These are phyloP conservation scores for Myodes glareolus DNA, from an alignment of 2,113 vertebrate species.

Conservation along the genomic window DNA sequence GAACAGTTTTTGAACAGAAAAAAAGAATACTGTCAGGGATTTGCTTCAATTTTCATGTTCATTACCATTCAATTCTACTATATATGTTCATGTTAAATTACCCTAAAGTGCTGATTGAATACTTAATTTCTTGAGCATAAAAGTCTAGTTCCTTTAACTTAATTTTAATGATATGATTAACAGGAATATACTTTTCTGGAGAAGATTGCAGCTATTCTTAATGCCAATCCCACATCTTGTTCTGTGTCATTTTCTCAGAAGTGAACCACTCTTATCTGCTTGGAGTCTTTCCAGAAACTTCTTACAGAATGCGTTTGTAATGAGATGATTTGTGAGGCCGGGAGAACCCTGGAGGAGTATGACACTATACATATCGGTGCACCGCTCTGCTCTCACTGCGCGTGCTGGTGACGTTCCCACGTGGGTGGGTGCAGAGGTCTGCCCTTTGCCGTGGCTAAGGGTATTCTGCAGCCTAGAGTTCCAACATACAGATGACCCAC, in stretches of 20 bases:
- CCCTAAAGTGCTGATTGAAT: not conserved
- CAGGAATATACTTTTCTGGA: not conserved
- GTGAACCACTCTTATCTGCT: not conserved
- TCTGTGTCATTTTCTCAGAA: not conserved
- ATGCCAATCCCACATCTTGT: not conserved
- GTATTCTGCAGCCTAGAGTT: not conserved
- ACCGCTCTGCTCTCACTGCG: not conserved
- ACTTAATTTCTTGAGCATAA: not conserved
- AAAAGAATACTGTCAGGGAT: not conserved
- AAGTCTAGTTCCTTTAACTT: not conserved
- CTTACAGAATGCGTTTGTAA: not conserved
- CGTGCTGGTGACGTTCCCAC: not conserved
- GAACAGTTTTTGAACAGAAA: slow-evolving; percentile 14
- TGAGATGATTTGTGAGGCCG: not conserved
- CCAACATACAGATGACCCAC: not conserved
- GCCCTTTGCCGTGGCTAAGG: not conserved
- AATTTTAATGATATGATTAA: slow-evolving; percentile 17
- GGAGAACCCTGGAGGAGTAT: not conserved
- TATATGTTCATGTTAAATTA: not conserved
- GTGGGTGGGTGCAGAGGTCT: not conserved
- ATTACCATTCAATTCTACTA: slow-evolving; percentile 10
- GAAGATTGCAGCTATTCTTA: not conserved
- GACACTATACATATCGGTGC: not conserved
- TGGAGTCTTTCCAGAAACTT: not conserved
- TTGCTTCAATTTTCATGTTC: not conserved